These are phyloP conservation scores for Cygnus atratus DNA, from an alignment of 2,113 vertebrate genomes.

Conservation along the genomic window DNA sequence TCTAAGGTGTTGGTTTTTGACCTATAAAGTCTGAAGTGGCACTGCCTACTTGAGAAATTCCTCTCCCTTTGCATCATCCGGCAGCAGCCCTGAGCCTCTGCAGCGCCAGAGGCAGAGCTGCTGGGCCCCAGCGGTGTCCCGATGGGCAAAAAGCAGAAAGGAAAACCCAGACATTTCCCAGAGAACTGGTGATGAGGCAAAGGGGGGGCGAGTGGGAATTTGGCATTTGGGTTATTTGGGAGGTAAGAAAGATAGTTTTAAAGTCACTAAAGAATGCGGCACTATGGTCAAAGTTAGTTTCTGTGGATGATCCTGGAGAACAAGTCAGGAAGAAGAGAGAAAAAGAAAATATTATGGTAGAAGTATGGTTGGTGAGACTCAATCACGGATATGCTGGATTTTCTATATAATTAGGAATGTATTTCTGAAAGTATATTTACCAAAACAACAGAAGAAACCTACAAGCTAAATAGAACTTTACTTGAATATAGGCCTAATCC, in stretches of 20 bases:
- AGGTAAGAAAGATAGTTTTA: background rate
- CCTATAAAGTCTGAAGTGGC: conserved; percentile 42
- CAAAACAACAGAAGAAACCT: background rate
- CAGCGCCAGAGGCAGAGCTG: background rate
- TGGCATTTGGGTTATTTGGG: rapidly evolving
- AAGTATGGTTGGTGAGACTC: background rate
- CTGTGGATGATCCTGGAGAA: background rate
- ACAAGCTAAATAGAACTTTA: background rate
- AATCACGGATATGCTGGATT: background rate
- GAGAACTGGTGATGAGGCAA: rapidly evolving
- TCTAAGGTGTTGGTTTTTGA: conserved; percentile 48
- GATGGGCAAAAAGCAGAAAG: background rate
- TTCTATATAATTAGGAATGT: background rate
- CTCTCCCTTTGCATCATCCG: conserved; percentile 25
- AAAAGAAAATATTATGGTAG: background rate
- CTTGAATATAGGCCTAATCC: background rate
- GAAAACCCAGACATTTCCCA: background rate
- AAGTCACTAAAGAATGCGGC: background rate
- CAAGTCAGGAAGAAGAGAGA: background rate
- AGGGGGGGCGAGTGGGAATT: background rate
- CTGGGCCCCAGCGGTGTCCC: background rate
- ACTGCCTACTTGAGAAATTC: conserved; percentile 52
- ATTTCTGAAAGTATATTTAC: background rate
- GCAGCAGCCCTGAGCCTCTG: background rate
- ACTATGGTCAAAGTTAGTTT: background rate